Evolutionary conservation across 2,113 vertebrate genomes (phyloP).

Genomic region (Psophia crepitans): DNA sequence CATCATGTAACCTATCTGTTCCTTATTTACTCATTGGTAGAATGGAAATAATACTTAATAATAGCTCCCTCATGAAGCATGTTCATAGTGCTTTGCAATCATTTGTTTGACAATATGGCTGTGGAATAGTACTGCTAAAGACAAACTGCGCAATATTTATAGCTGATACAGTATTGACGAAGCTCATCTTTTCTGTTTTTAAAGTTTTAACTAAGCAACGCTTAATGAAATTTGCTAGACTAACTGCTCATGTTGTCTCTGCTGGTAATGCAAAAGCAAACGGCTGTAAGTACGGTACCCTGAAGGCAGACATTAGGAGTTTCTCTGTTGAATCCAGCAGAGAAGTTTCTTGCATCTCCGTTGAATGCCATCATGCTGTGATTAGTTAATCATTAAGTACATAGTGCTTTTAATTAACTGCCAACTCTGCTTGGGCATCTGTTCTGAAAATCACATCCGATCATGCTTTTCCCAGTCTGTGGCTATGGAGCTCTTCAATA

Average conservation of each 20-base stretch:
- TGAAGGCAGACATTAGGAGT: conserved; percentile 68
- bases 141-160: background rate
- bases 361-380: conserved; percentile 75
- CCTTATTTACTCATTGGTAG: background rate
- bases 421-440: conserved; percentile 75
- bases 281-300: conserved; percentile 49
- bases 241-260: conserved; percentile 38
- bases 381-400: conserved; percentile 80
- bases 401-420: conserved; percentile 79
- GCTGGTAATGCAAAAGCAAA: conserved; percentile 52
- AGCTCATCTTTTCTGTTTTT: background rate
- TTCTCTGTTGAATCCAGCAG: conserved; percentile 67
- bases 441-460: conserved; percentile 69
- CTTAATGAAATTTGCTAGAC: conserved; percentile 57
- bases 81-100: background rate
- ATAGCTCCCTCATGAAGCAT: background rate
- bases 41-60: background rate
- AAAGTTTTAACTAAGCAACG: conserved; percentile 18
- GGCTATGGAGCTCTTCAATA: conserved; percentile 48
- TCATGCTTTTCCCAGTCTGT: conserved; percentile 41
- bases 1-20: background rate
- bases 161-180: background rate
- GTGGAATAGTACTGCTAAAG: background rate
- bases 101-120: background rate
- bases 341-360: conserved; percentile 64